Conservation (phyloP, 64 coral and sea anemone genomes). For the Montipora sp. region DNA sequence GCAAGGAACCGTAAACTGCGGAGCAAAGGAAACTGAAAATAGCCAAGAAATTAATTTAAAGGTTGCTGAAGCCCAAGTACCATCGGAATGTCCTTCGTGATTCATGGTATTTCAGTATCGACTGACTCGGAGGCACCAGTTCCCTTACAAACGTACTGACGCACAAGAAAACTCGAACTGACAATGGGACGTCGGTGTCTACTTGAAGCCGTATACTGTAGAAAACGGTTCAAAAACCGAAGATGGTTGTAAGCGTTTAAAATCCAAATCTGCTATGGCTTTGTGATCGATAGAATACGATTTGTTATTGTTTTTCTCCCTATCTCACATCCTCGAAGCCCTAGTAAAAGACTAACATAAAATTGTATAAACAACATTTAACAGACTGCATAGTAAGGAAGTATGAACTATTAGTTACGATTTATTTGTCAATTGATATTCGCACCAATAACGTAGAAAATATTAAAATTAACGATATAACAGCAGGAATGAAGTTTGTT, state of each 20-base stretch:
- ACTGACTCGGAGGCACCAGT: not conserved
- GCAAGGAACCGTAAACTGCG: not conserved
- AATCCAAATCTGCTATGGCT: not conserved
- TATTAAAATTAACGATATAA: not conserved
- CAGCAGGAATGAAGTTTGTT: not conserved
- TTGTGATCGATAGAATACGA: not conserved
- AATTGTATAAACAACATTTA: conserved; percentile 2
- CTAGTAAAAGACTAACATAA: not conserved
- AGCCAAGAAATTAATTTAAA: not conserved
- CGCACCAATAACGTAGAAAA: not conserved
- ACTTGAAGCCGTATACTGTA: conserved; percentile 8
- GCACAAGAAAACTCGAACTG: not conserved
- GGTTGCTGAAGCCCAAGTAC: not conserved
- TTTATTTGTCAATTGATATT: not conserved
- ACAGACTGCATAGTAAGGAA: not conserved
- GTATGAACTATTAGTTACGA: not conserved
- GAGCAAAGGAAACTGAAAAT: not conserved
- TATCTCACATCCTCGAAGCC: not conserved
- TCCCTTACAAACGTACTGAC: not conserved
- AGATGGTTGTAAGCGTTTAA: not conserved
- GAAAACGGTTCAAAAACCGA: not conserved
- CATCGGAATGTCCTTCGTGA: not conserved
- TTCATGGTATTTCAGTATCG: conserved; percentile 13
- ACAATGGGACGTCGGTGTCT: not conserved
- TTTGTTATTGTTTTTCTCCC: not conserved